Evolutionary conservation across 2,797 vertebrate genomes (phyloP), one percentile per base, ranked within the genome.

Genomic region (Siniperca undulata): DNA sequence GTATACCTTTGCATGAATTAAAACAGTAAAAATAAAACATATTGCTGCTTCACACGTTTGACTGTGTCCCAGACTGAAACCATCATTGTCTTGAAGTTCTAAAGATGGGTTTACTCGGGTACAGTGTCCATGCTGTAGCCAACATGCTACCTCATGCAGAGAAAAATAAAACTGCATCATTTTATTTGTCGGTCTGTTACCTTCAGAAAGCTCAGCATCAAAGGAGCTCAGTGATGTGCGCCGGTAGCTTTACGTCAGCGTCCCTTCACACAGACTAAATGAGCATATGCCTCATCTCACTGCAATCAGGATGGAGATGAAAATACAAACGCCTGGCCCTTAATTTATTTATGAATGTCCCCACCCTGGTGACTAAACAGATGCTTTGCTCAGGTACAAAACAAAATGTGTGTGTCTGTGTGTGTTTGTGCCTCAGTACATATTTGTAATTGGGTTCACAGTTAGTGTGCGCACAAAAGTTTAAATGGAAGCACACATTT

Each of bases 321-420:
- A 83, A 86, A 87, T 71, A 85, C 78, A 83, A 88, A 88, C 1
- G 64, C 48, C 30, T 59, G 68, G 42, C 42, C 50, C 7, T 74
- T 88, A 12, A 89, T 89, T 89, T 81, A 89, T 90, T 85, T 76
- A 92, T 88, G 77, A 89, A 70, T 61, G 72, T 82, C 83, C 76
- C 67, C 69, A 82, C 80, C 71, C 72, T 79, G 14, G 70, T 77
- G 84, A 84, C 74, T 80, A 70, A 77, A 70, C 82, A 88, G 82
- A 87, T 86, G 86, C 76, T 88, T 88, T 77, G 59, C 71, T 80
- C 74, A 73, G 69, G 83, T 86, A 69, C 55, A 66, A 78, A 80
- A 62, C 53, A 30, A 74, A 78, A 70, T 53, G 34, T 44, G 24
- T 46, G 38, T 58, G 13, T 55, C 2, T 61, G 38, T 60, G 40